Percentiles rank a stretch among this genome's conserved stretches.
Evolutionary conservation across 2,113 vertebrate species (phyloP).

Genomic region (Leucopsar rothschildi): DNA sequence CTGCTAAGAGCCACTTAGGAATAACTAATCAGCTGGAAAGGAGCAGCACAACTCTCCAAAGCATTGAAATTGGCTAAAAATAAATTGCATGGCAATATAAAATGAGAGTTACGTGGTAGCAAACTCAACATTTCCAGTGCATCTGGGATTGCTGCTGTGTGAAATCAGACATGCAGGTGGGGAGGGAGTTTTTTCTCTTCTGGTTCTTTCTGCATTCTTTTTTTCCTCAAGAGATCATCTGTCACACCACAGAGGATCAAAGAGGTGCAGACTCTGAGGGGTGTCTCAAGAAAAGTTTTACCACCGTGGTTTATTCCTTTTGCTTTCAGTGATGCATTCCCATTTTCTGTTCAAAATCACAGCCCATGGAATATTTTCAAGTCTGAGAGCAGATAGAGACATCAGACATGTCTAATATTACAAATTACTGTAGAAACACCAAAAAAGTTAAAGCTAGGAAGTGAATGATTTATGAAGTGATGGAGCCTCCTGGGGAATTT

Average conservation of each 20-base stretch:
- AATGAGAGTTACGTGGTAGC: background rate
- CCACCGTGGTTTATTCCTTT: background rate
- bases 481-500: background rate
- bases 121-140: background rate
- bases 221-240: background rate
- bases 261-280: background rate
- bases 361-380: background rate
- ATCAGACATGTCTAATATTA: background rate
- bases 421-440: background rate
- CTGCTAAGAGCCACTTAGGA: slow-evolving; percentile 23
- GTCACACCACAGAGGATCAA: background rate
- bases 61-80: background rate
- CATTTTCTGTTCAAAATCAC: background rate
- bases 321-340: background rate
- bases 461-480: background rate
- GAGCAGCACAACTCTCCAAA: background rate
- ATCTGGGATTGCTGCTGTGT: background rate
- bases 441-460: background rate
- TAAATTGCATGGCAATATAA: background rate
- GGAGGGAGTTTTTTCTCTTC: background rate
- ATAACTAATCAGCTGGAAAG: slow-evolving; percentile 15
- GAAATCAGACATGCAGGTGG: background rate
- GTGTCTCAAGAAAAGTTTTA: background rate
- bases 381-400: background rate
- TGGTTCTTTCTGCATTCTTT: background rate